These are phyloP conservation scores for Iguana delicatissima DNA, from an alignment of 2,797 vertebrate species.

Conservation along the genomic window DNA sequence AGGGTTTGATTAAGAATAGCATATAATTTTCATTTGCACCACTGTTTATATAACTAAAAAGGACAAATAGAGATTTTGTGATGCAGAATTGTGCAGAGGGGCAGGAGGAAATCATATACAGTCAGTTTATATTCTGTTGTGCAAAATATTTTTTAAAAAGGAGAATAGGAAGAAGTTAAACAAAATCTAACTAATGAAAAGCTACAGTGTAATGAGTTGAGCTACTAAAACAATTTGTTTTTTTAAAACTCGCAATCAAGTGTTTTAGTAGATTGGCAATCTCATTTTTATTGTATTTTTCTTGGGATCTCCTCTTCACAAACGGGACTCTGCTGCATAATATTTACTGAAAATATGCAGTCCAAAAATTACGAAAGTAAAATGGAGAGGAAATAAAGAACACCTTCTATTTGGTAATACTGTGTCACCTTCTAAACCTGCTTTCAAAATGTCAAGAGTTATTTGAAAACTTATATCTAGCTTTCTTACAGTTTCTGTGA, in stretches of 20 bases:
- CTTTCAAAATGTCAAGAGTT: constrained; percentile 19
- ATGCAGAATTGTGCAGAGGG: not conserved
- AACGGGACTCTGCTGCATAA: not conserved
- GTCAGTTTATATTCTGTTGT: not conserved
- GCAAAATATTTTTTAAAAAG: not conserved
- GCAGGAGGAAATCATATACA: not conserved
- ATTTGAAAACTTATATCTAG: constrained; percentile 11
- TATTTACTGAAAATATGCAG: constrained; percentile 36
- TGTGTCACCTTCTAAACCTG: constrained; percentile 19
- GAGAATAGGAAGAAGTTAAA: not conserved
- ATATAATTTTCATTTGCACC: not conserved
- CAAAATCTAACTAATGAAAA: not conserved
- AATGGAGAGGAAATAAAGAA: not conserved
- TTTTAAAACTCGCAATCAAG: not conserved
- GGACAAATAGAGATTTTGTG: not conserved
- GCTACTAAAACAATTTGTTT: not conserved
- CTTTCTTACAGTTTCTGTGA: not conserved
- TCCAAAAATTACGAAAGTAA: constrained; percentile 2
- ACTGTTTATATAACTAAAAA: not conserved
- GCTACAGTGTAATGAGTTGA: not conserved
- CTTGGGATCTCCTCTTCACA: not conserved
- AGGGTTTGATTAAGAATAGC: not conserved
- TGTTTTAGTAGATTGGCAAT: not conserved
- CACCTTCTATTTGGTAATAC: constrained; percentile 26
- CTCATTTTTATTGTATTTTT: constrained; percentile 27